Base-by-base conservation (phyloP, 2,797 vertebrate species). In the Rhabdomys pumilio region DNA sequence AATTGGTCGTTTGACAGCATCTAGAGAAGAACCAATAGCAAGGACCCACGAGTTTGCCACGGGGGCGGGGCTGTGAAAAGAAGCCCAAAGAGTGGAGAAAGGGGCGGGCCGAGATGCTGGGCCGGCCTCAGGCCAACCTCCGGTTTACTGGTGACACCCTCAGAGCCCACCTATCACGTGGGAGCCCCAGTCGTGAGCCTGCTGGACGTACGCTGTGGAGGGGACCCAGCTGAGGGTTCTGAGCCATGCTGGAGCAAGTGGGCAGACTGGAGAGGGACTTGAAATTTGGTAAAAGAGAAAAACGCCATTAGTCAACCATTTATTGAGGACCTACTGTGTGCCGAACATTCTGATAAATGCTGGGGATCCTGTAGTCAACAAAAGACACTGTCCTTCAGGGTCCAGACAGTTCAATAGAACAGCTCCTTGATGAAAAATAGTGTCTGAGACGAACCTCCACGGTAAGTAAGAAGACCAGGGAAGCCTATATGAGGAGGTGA, bases 111-210 rank as follows among this genome's bases (percentile, higher is more conserved):
- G 41, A 65, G 41, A 34, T 22, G 17, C 24, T 22, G 29, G 11
- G 4, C 53, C 6, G n/a, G 0, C 13, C 13, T 34, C 31, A 3
- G 83, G 14, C 38, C n/a, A 29, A 1, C 24, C 29, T 22, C 47
- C 5, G 0, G 3, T 11, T 26, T 9, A 2, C 53, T 0, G 0
- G 34, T 10, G 5, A 22, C 20, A 0, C 7, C 3, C 38, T 24
- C 57, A 53, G 34, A 38, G 22, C 29, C 26, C 61, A 12, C 0
- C 4, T 34, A 6, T 31, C 69, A 6, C 12, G 3, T n/a, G 14
- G 22, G 4, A 20, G 34, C 20, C 67, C 55, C 50, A 44, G 34
- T 44, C 24, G 1, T 15, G 17, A 65, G n/a, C 55, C 53, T 53
- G 26, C 31, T 24, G 19, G 17, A 10, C 15, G 14, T 63, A 8